Evolutionary conservation across 2,888 invertebrate species (phyloP).

Genomic region (Ophion slaviceki): DNA sequence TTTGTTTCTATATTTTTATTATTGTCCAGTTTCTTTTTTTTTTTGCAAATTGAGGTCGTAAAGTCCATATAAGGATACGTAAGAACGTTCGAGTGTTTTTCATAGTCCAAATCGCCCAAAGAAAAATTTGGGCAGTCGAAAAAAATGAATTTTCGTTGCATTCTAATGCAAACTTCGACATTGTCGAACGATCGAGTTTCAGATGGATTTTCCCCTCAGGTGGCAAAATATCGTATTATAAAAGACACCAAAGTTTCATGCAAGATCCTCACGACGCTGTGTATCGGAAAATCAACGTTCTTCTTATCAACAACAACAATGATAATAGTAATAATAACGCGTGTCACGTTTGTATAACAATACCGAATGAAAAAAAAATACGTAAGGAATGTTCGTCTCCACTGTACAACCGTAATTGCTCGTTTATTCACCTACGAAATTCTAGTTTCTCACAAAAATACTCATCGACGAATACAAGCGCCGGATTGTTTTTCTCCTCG

Average conservation of each 20-base stretch:
- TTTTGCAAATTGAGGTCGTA: no score
- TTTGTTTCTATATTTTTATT: no score
- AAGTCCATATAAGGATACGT: no score
- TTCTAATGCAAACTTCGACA: no score
- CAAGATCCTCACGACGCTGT: slow-evolving; percentile 34
- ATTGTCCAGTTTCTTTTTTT: no score
- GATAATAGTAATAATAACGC: neutral
- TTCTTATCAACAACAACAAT: slow-evolving; percentile 12
- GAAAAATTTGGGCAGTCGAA: no score
- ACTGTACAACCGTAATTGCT: slow-evolving; percentile 39
- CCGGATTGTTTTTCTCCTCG: slow-evolving; percentile 11
- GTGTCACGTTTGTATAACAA: slow-evolving; percentile 12
- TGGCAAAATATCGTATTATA: neutral
- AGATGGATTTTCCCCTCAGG: neutral
- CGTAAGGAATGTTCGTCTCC: slow-evolving; percentile 50
- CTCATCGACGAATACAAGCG: slow-evolving; percentile 15
- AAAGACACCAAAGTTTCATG: neutral
- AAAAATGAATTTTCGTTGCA: no score
- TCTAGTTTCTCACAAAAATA: slow-evolving; percentile 28
- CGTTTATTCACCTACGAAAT: slow-evolving; percentile 25
- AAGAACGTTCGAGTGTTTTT: no score
- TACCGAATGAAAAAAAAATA: slow-evolving; percentile 35
- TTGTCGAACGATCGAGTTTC: neutral
- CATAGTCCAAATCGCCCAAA: no score
- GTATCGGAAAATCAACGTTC: neutral